Conservation (phyloP, 1,140 invertebrate genomes). For the Homalodisca vitripennis region DNA sequence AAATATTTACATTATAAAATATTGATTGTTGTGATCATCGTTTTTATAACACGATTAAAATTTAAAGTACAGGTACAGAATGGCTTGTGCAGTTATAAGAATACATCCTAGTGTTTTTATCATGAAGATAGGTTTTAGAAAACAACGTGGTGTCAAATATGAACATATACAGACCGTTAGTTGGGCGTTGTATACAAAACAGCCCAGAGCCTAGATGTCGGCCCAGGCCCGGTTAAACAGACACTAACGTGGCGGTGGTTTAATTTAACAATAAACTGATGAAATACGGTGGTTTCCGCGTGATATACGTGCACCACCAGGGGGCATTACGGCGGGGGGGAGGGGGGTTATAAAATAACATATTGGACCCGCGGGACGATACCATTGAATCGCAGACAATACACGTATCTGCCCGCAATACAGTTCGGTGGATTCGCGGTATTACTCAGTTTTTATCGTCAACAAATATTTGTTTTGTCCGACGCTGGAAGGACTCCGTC, state of each 20-base stretch:
- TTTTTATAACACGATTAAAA: no score
- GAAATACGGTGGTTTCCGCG: not conserved
- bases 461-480: not conserved
- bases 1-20: no score
- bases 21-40: no score
- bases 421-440: not conserved
- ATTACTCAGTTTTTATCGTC: slow-evolving; percentile 1
- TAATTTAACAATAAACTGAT: slow-evolving; percentile 21
- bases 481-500: no score
- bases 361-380: slow-evolving; percentile 5
- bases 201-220: no score
- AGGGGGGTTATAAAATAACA: slow-evolving; percentile 23
- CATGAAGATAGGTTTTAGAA: no score
- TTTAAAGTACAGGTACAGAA: no score
- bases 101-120: no score
- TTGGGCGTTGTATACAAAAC: no score
- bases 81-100: no score
- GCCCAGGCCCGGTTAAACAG: not conserved
- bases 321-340: not conserved
- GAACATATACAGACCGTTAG: no score
- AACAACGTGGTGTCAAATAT: no score
- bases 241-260: not conserved
- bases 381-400: slow-evolving; percentile 25
- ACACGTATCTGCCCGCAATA: slow-evolving; percentile 9
- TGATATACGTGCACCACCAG: not conserved